These are phyloP conservation scores for Anodontia alba DNA, from an alignment of 2,888 invertebrate genomes.

Conservation along the genomic window DNA sequence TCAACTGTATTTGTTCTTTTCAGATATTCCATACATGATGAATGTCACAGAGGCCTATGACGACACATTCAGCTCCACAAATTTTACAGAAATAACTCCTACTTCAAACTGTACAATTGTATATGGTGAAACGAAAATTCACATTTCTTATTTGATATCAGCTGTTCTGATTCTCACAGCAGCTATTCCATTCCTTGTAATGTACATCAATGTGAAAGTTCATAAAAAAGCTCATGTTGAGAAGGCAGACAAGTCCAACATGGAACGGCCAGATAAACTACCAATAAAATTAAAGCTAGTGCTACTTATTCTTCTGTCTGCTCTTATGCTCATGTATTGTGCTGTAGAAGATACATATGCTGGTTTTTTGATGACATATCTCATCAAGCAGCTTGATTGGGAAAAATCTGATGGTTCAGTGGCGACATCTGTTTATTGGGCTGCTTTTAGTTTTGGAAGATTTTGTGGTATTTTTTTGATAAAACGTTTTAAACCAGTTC, in stretches of 20 bases:
- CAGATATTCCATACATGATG: not conserved
- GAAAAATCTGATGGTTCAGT: constrained; percentile 40
- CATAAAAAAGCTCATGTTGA: constrained; percentile 30
- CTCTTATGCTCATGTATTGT: constrained; percentile 64
- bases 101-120: constrained; percentile 1
- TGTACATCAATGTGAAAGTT: constrained; percentile 41
- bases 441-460: constrained; percentile 47
- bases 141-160: constrained; percentile 60
- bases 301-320: constrained; percentile 50
- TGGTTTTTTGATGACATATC: constrained; percentile 54
- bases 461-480: constrained; percentile 68
- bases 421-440: constrained; percentile 51
- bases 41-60: not conserved
- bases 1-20: not conserved
- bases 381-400: constrained; percentile 45
- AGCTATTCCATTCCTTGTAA: constrained; percentile 61
- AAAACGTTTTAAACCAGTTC: constrained; percentile 78
- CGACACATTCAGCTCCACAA: not conserved
- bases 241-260: constrained; percentile 44
- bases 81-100: not conserved
- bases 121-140: constrained; percentile 45
- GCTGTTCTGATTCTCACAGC: constrained; percentile 47
- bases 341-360: constrained; percentile 68
- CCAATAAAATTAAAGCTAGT: constrained; percentile 45
- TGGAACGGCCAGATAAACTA: constrained; percentile 52